Percentiles rank a stretch among this genome's conserved stretches.
Conservation (phyloP, 2,888 invertebrate genomes). For the Eugnorisma glareosa region DNA sequence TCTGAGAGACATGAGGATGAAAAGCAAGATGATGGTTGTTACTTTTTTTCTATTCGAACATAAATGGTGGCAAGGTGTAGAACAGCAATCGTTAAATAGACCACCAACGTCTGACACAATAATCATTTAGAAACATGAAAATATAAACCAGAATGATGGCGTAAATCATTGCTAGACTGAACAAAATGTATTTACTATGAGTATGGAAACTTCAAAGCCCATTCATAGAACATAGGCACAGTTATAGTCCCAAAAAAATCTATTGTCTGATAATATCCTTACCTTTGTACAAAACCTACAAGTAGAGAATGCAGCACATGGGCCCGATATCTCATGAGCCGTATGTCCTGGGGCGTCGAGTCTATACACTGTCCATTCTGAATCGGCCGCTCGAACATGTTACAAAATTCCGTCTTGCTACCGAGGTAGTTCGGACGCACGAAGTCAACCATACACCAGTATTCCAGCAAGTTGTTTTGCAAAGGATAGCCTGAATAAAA, state of each 20-base stretch:
- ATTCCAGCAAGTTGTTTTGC: constrained; percentile 98
- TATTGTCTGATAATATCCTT: background rate
- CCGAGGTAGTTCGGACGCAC: constrained; percentile 99
- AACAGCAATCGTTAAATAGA: background rate
- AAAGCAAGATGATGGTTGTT: background rate
- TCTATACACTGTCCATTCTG: constrained; percentile 99
- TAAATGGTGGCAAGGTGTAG: background rate
- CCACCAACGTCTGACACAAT: too few relatives aligned
- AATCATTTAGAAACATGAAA: too few relatives aligned
- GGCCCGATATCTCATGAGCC: constrained; percentile 98
- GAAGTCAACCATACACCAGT: constrained; percentile 99
- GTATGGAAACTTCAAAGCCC: background rate
- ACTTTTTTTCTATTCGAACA: background rate
- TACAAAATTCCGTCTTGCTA: constrained; percentile 98
- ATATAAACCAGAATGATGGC: background rate
- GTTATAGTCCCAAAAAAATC: background rate
- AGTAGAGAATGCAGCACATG: constrained; percentile 98
- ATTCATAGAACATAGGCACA: background rate
- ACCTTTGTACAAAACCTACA: constrained; percentile 98
- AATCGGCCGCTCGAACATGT: constrained; percentile 99
- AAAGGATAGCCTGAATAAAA: constrained; percentile 94
- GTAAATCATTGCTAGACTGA: background rate
- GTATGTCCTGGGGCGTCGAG: constrained; percentile 97
- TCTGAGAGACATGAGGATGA: too few relatives aligned
- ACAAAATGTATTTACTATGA: background rate